phyloP scores from a whole-genome alignment of 2,113 vertebrate genomes.

The Plecturocebus donacophilus region DNA sequence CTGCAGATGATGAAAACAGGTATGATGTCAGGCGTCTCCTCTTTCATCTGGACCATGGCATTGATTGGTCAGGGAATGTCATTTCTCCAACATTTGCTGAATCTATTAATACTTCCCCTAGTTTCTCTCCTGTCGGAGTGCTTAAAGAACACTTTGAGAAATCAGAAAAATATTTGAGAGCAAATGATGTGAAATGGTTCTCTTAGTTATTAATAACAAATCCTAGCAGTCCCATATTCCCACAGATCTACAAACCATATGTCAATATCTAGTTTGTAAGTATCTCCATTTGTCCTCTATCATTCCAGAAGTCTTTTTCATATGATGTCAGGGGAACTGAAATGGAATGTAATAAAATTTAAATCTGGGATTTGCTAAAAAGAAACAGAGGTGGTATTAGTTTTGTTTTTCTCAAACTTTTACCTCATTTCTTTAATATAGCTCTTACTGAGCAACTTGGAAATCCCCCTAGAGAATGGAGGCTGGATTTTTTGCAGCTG shows the following conservation, averaged over 20 bases:
- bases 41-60: constrained; percentile 9
- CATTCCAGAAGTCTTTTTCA: background rate
- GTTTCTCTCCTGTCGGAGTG: constrained; percentile 34
- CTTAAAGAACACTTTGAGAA: constrained; percentile 50
- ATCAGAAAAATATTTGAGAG: constrained; percentile 33
- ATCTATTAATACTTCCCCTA: constrained; percentile 62
- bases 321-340: background rate
- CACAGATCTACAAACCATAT: background rate
- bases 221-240: background rate
- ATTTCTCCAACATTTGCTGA: constrained; percentile 73
- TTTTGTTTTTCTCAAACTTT: constrained; percentile 46
- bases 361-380: background rate
- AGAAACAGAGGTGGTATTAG: background rate
- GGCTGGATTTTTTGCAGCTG: background rate
- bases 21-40: constrained; percentile 55
- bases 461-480: background rate
- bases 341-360: constrained; percentile 23
- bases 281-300: background rate
- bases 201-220: constrained; percentile 3
- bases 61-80: background rate
- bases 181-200: background rate
- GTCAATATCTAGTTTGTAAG: background rate
- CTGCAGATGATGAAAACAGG: constrained; percentile 58
- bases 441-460: constrained; percentile 11
- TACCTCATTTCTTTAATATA: constrained; percentile 18